These are phyloP conservation scores for Lingula anatina DNA, from an alignment of 2,888 invertebrate genomes.

Conservation along the genomic window DNA sequence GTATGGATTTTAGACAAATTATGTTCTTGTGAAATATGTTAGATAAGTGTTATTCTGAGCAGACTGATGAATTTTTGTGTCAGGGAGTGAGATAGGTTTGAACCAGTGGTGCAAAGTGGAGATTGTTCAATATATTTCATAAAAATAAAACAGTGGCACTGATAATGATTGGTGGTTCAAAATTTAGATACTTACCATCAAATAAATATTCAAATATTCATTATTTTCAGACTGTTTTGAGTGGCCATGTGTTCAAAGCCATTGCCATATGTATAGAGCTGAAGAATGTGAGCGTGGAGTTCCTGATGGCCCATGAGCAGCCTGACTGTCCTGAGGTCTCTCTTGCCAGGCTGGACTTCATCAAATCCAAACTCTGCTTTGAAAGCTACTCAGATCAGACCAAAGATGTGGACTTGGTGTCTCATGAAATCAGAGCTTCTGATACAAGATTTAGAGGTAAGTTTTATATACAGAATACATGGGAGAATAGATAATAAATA, in stretches of 20 bases:
- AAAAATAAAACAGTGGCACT: too few relatives aligned
- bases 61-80: too few relatives aligned
- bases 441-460: constrained; percentile 65
- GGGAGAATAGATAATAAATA: neutral
- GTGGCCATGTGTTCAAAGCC: constrained; percentile 66
- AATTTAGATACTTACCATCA: too few relatives aligned
- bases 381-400: constrained; percentile 83
- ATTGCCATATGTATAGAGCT: constrained; percentile 78
- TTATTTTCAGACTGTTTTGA: constrained; percentile 42
- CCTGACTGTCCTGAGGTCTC: constrained; percentile 30
- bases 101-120: too few relatives aligned
- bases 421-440: constrained; percentile 78
- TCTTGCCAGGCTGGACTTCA: constrained; percentile 84
- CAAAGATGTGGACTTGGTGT: constrained; percentile 87
- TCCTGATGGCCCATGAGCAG: constrained; percentile 47
- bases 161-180: neutral
- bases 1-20: too few relatives aligned
- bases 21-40: too few relatives aligned
- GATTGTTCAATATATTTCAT: too few relatives aligned
- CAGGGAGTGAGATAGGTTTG: too few relatives aligned
- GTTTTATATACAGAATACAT: constrained; percentile 1
- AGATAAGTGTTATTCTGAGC: too few relatives aligned
- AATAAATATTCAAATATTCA: too few relatives aligned
- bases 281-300: constrained; percentile 76
- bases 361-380: constrained; percentile 78